Percentiles rank a stretch among this genome's conserved stretches.
phyloP scores from a whole-genome alignment of 2,888 invertebrate genomes.

The Philereme transversata region DNA sequence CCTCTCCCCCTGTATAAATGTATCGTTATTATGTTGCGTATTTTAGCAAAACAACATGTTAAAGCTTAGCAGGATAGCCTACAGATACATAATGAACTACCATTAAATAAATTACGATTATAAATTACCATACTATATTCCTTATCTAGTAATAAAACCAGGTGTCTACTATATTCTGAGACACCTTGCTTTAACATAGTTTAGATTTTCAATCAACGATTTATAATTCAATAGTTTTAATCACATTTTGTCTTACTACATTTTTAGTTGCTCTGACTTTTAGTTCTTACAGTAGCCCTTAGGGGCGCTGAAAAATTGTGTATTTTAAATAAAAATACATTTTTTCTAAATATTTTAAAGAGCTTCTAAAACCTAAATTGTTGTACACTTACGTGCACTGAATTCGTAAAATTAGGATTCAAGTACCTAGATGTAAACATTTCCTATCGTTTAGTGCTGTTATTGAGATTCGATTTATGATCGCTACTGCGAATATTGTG shows the following conservation, averaged over 20 bases:
- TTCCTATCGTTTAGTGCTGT: neutral
- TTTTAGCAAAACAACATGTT: slow-evolving; percentile 47
- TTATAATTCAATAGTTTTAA: too few species aligned
- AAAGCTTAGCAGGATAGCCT: neutral
- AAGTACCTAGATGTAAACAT: neutral
- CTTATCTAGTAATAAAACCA: too few species aligned
- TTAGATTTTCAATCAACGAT: too few species aligned
- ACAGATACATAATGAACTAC: too few species aligned
- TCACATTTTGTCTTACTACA: too few species aligned
- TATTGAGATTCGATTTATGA: slow-evolving; percentile 1
- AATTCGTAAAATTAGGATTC: neutral
- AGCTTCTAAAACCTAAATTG: neutral
- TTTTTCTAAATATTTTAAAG: neutral
- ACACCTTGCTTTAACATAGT: too few species aligned
- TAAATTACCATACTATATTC: too few species aligned
- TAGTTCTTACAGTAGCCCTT: neutral
- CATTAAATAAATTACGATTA: too few species aligned
- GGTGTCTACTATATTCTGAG: too few species aligned
- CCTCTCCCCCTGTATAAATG: slow-evolving; percentile 60
- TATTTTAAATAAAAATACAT: too few species aligned
- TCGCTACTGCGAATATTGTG: neutral
- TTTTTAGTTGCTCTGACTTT: neutral
- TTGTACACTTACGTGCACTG: neutral
- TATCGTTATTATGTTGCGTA: slow-evolving; percentile 67
- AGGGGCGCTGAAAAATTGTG: neutral